phyloP scores from a whole-genome alignment of 2,888 invertebrate species.

The Chouioia cunea region DNA sequence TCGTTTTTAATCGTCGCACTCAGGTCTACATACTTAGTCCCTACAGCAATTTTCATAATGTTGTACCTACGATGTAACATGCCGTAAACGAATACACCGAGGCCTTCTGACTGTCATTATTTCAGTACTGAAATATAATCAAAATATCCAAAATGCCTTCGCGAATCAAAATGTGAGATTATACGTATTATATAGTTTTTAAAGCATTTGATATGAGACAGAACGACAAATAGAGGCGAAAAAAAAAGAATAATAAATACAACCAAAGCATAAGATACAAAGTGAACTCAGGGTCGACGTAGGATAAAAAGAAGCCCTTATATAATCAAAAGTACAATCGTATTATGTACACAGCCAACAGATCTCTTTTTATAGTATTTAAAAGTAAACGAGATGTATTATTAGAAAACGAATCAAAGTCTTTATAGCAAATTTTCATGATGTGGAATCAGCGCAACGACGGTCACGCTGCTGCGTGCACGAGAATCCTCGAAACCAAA shows the following conservation, averaged over 20 bases:
- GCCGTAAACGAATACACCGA: slow-evolving; percentile 22
- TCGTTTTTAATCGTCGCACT: slow-evolving; percentile 12
- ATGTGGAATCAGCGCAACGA: not conserved
- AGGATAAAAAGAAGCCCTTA: slow-evolving; percentile 59
- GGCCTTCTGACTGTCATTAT: slow-evolving; percentile 43
- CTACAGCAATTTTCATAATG: slow-evolving; percentile 10
- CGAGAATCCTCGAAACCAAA: slow-evolving; percentile 44
- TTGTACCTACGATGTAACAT: not conserved
- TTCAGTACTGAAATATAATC: slow-evolving; percentile 18
- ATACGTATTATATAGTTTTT: slow-evolving; percentile 38
- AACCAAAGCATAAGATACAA: slow-evolving; percentile 43
- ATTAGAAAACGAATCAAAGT: not conserved
- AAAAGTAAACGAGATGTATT: slow-evolving; percentile 51
- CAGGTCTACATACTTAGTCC: slow-evolving; percentile 9
- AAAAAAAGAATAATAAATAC: slow-evolving; percentile 1
- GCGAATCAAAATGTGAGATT: slow-evolving; percentile 1
- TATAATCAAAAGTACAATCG: slow-evolving; percentile 68
- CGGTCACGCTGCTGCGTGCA: slow-evolving; percentile 1
- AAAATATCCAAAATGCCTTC: slow-evolving; percentile 43
- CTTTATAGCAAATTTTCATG: no score
- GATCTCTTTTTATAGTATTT: slow-evolving; percentile 55
- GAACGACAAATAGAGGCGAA: slow-evolving; percentile 4
- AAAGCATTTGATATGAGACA: slow-evolving; percentile 44
- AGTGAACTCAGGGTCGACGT: slow-evolving; percentile 66
- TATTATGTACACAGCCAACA: slow-evolving; percentile 66